phyloP scores from a whole-genome alignment of 2,888 invertebrate species.

The Willowsia nigromaculata region DNA sequence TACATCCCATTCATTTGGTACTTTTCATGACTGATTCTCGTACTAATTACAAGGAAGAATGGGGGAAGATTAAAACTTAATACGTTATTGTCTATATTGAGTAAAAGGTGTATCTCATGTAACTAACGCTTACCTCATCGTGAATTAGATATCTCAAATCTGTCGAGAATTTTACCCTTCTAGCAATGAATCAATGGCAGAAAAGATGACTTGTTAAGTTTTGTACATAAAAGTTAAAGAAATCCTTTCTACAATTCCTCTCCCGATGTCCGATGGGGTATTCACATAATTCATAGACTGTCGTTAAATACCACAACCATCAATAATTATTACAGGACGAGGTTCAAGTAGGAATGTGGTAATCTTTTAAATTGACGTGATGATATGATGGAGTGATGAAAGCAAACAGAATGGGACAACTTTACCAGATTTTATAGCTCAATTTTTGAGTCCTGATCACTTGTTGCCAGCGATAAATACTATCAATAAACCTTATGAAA shows the following conservation, averaged over 20 bases:
- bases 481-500: neutral
- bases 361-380: slow-evolving; percentile 33
- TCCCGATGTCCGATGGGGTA: slow-evolving; percentile 33
- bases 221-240: neutral
- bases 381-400: slow-evolving; percentile 46
- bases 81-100: slow-evolving; percentile 45
- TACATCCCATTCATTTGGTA: neutral
- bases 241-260: slow-evolving; percentile 23
- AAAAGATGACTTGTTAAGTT: slow-evolving; percentile 38
- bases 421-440: slow-evolving; percentile 46
- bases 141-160: slow-evolving; percentile 38
- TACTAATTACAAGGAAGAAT: neutral
- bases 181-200: slow-evolving; percentile 32
- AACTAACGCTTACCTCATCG: neutral
- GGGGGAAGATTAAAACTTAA: slow-evolving; percentile 26
- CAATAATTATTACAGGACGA: slow-evolving; percentile 8
- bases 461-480: neutral
- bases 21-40: neutral
- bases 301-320: slow-evolving; percentile 32
- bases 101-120: slow-evolving; percentile 49
- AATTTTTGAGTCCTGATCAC: neutral
- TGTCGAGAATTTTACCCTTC: slow-evolving; percentile 37
- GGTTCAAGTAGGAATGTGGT: slow-evolving; percentile 13
- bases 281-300: slow-evolving; percentile 33
- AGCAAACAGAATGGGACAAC: slow-evolving; percentile 40